phyloP scores from a whole-genome alignment of 1,140 invertebrate species.

The Anoplophora glabripennis region DNA sequence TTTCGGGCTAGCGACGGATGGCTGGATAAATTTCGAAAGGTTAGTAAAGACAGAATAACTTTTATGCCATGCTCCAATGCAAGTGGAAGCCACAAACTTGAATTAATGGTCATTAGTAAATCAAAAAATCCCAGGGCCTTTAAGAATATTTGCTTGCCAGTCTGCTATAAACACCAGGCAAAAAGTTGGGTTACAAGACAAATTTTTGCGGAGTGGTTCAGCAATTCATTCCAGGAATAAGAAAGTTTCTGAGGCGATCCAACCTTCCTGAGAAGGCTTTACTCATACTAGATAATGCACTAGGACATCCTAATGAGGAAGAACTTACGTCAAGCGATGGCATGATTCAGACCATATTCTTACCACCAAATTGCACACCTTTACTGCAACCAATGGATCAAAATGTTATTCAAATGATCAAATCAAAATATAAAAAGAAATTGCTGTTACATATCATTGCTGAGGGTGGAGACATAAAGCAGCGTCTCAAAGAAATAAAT shows the following conservation, averaged over 20 bases:
- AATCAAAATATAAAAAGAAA: not conserved
- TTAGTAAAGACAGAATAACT: slow-evolving; percentile 44
- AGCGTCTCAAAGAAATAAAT: not conserved
- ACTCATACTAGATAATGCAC: slow-evolving; percentile 42
- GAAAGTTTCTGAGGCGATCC: slow-evolving; percentile 29
- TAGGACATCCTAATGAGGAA: slow-evolving; percentile 32
- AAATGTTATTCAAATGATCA: slow-evolving; percentile 3
- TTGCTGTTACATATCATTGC: not conserved
- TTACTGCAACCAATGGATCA: slow-evolving; percentile 1
- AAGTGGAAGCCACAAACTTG: slow-evolving; percentile 43
- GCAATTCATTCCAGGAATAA: slow-evolving; percentile 45
- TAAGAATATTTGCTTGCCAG: slow-evolving; percentile 34
- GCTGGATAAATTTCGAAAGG: slow-evolving; percentile 36
- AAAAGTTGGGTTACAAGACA: slow-evolving; percentile 34
- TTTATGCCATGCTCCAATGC: slow-evolving; percentile 47
- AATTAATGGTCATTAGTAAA: slow-evolving; percentile 43
- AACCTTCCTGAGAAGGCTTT: slow-evolving; percentile 40
- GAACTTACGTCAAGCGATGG: slow-evolving; percentile 24
- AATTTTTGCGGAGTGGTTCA: slow-evolving; percentile 40
- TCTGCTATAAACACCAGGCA: slow-evolving; percentile 38
- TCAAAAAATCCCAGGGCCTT: slow-evolving; percentile 36
- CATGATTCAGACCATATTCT: slow-evolving; percentile 31
- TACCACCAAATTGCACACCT: slow-evolving; percentile 4
- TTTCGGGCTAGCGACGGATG: slow-evolving; percentile 29
- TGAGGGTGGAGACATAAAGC: not conserved